These are phyloP conservation scores for Pseudotriccus pelzelni DNA, from an alignment of 2,797 vertebrate species.

Conservation along the genomic window DNA sequence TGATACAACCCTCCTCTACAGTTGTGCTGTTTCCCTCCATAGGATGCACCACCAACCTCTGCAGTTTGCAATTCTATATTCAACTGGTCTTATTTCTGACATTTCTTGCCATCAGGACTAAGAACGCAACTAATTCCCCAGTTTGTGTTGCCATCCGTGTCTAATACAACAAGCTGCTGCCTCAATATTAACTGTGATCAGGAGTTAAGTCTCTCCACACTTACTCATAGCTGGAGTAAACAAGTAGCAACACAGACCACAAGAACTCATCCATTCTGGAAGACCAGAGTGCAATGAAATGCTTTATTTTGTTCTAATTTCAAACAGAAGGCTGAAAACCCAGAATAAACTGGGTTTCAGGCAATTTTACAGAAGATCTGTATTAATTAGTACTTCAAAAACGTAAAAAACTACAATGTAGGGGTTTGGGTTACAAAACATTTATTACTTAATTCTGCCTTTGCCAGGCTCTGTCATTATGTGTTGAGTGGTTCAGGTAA, in stretches of 20 bases:
- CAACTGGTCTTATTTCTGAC: neutral
- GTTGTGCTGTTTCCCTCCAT: neutral
- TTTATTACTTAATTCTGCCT: neutral
- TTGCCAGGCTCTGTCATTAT: neutral
- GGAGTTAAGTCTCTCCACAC: neutral
- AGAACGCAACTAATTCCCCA: neutral
- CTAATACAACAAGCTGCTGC: neutral
- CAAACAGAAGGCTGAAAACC: neutral
- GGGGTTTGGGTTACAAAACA: too few relatives aligned
- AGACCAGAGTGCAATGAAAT: neutral
- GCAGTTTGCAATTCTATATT: neutral
- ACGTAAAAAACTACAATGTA: too few relatives aligned
- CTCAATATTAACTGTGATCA: rapidly evolving
- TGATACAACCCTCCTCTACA: neutral
- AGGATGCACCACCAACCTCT: neutral
- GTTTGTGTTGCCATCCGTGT: neutral
- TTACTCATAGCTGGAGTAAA: neutral
- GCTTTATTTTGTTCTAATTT: neutral
- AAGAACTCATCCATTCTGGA: neutral
- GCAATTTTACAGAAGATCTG: too few relatives aligned
- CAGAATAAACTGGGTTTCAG: neutral
- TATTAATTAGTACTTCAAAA: neutral
- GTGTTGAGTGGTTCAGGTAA: neutral
- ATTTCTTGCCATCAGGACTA: neutral
- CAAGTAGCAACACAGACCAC: neutral